Evolutionary conservation across 2,888 invertebrate species (phyloP).

Genomic region (Drosophila limbata): DNA sequence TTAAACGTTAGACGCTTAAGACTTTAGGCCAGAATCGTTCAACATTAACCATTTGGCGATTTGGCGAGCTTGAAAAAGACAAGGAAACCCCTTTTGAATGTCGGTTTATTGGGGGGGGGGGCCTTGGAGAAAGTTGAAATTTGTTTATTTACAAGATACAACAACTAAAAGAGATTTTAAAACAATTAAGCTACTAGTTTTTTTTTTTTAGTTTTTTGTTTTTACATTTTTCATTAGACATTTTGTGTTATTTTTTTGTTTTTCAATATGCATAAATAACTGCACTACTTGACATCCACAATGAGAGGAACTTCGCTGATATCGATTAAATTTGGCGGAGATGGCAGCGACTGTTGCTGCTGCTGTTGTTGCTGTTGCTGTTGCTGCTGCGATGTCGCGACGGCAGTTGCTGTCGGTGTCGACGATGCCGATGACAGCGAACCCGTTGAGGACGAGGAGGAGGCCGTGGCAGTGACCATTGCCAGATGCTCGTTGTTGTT

Average conservation of each 20-base stretch:
- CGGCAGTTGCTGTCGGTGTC: slow-evolving; percentile 64
- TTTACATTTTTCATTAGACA: slow-evolving; percentile 58
- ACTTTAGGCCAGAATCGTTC: slow-evolving; percentile 45
- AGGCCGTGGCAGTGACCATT: slow-evolving; percentile 43
- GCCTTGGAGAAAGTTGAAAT: slow-evolving; percentile 60
- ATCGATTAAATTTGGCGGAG: slow-evolving; percentile 85
- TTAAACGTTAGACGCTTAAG: slow-evolving; percentile 63
- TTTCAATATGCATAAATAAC: slow-evolving; percentile 75
- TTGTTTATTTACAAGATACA: slow-evolving; percentile 76
- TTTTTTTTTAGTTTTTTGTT: slow-evolving; percentile 41
- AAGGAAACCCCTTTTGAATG: slow-evolving; percentile 33
- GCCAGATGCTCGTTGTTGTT: slow-evolving; percentile 46
- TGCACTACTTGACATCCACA: slow-evolving; percentile 85
- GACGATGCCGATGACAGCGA: slow-evolving; percentile 78
- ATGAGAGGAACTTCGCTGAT: slow-evolving; percentile 85
- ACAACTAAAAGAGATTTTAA: slow-evolving; percentile 64
- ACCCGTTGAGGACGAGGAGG: slow-evolving; percentile 62
- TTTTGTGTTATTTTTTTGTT: slow-evolving; percentile 38
- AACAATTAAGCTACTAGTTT: slow-evolving; percentile 73
- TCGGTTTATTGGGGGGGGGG: slow-evolving; percentile 40
- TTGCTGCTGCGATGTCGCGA: slow-evolving; percentile 50
- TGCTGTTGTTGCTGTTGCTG: slow-evolving; percentile 53
- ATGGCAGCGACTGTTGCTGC: slow-evolving; percentile 73
- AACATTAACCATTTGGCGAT: slow-evolving; percentile 28
- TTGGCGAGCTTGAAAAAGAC: slow-evolving; percentile 20